A percentile compares a stretch with the other conserved stretches of the same genome.
Evolutionary conservation across 2,113 vertebrate species (phyloP).

Genomic region (Mus spicilegus): DNA sequence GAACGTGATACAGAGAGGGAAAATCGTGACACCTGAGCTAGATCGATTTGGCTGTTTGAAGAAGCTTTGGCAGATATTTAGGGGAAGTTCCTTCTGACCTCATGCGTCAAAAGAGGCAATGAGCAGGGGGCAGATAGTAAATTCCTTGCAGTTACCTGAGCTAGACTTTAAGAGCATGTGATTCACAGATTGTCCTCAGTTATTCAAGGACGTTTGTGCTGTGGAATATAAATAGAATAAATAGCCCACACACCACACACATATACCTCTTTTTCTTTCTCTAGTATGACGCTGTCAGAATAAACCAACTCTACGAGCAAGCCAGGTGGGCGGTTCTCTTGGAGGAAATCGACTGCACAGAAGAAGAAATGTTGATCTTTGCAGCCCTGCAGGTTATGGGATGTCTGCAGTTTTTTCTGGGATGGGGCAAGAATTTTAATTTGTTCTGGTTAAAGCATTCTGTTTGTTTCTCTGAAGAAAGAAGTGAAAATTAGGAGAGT

Average conservation of each 20-base stretch:
- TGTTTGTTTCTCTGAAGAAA: constrained; percentile 18
- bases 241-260: not conserved
- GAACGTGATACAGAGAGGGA: not conserved
- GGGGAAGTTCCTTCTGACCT: not conserved
- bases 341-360: constrained; percentile 98
- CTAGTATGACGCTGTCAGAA: constrained; percentile 96
- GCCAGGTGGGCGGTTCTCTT: constrained; percentile 96
- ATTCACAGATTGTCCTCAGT: not conserved
- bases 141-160: not conserved
- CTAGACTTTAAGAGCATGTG: not conserved
- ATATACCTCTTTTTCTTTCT: not conserved
- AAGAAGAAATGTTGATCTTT: constrained; percentile 99
- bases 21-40: not conserved
- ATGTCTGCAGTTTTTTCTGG: constrained; percentile 59
- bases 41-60: not conserved
- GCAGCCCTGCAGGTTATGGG: constrained; percentile 94
- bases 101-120: not conserved
- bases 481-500: not conserved
- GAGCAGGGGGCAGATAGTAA: not conserved
- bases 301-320: constrained; percentile 98
- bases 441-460: not conserved
- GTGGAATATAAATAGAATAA: not conserved
- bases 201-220: not conserved
- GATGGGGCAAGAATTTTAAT: not conserved
- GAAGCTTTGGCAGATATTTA: constrained; percentile 28